These are phyloP conservation scores for Ferrisia virgata DNA, from an alignment of 2,888 invertebrate genomes.

Conservation along the genomic window DNA sequence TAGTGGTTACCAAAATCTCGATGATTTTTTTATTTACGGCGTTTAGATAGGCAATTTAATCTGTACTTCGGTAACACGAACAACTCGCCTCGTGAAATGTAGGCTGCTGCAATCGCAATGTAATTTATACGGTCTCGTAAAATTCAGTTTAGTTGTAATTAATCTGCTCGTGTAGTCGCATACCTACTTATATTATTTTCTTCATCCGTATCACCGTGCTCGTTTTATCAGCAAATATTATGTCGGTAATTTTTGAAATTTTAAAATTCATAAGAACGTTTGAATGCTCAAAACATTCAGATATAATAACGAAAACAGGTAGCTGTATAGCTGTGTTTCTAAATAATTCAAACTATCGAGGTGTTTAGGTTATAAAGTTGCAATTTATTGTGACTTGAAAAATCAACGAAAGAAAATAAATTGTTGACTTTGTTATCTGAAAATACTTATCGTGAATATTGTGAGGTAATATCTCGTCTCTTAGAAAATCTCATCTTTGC, in stretches of 20 bases:
- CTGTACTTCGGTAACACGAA: neutral
- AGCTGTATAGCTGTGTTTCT: no score
- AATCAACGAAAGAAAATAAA: neutral
- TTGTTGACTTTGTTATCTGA: neutral
- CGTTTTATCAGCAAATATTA: no score
- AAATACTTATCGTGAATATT: neutral
- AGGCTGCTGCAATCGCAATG: neutral
- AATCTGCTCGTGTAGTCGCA: neutral
- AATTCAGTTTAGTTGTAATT: neutral
- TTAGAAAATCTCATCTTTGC: neutral
- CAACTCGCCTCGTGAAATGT: neutral
- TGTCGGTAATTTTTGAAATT: no score
- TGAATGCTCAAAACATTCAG: no score
- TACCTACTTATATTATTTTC: neutral
- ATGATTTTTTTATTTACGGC: constrained; percentile 20
- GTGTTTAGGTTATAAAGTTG: no score
- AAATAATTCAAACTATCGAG: no score
- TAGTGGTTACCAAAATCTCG: constrained; percentile 17
- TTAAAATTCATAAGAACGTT: no score
- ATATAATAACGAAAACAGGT: no score
- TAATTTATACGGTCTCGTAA: neutral
- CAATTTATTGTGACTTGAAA: neutral
- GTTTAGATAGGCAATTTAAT: constrained; percentile 19
- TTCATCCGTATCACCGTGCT: no score
- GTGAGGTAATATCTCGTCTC: neutral